phyloP scores from a whole-genome alignment of 2,888 invertebrate species.

The Incurvaria masculella region DNA sequence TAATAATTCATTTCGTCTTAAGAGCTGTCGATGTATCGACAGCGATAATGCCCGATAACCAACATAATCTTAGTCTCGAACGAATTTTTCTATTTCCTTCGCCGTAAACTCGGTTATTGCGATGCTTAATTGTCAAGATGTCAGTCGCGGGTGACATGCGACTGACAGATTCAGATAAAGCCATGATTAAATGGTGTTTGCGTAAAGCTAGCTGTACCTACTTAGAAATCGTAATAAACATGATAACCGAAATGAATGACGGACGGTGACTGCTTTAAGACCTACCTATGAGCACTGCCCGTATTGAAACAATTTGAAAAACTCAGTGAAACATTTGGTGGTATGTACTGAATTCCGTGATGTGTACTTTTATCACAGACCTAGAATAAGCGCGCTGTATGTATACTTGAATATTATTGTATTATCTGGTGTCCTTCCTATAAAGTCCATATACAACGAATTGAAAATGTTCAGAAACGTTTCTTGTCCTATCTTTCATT shows the following conservation, averaged over 20 bases:
- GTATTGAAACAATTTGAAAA: no score
- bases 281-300: no score
- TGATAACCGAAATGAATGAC: background rate
- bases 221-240: background rate
- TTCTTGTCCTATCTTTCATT: no score
- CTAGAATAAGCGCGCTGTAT: no score
- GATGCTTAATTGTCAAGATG: background rate
- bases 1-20: background rate
- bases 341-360: no score
- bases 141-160: background rate
- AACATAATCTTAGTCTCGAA: background rate
- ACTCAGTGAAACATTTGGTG: no score
- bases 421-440: no score
- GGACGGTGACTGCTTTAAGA: no score
- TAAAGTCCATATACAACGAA: no score
- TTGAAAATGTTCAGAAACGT: no score
- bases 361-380: no score
- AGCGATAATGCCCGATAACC: background rate
- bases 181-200: background rate
- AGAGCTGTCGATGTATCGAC: background rate
- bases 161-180: background rate
- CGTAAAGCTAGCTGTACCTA: background rate
- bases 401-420: no score
- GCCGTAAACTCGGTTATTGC: background rate
- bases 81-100: background rate